Conservation (phyloP, 92 coral and sea anemone species). For the Ricordea florida region DNA sequence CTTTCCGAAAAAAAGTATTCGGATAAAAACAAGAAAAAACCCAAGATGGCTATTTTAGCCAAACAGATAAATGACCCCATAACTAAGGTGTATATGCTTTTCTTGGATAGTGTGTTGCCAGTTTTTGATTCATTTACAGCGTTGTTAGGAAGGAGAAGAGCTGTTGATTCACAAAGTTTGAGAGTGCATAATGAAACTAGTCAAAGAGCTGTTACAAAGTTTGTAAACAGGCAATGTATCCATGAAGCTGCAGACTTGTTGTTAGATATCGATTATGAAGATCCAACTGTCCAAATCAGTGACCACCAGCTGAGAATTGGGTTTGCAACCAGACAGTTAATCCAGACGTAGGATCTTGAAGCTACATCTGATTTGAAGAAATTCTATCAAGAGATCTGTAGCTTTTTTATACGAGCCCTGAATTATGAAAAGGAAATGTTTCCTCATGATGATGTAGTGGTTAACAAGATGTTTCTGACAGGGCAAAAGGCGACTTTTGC, state of each 20-base stretch:
- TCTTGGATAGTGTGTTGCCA: slow-evolving; percentile 54
- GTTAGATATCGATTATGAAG: slow-evolving; percentile 29
- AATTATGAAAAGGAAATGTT: slow-evolving; percentile 34
- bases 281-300: slow-evolving; percentile 43
- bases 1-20: slow-evolving; percentile 34
- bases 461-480: slow-evolving; percentile 37
- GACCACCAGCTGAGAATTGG: slow-evolving; percentile 45
- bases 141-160: slow-evolving; percentile 53
- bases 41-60: slow-evolving; percentile 24
- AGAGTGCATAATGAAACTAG: slow-evolving; percentile 39
- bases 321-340: slow-evolving; percentile 46
- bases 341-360: slow-evolving; percentile 24
- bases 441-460: slow-evolving; percentile 50
- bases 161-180: slow-evolving; percentile 57
- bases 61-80: slow-evolving; percentile 48
- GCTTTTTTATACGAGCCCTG: slow-evolving; percentile 36
- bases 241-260: slow-evolving; percentile 36
- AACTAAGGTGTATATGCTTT: slow-evolving; percentile 56
- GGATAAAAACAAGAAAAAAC: slow-evolving; percentile 46
- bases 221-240: slow-evolving; percentile 35
- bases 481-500: slow-evolving; percentile 11
- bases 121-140: slow-evolving; percentile 45
- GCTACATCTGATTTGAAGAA: slow-evolving; percentile 22
- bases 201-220: slow-evolving; percentile 37
- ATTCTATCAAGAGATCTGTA: slow-evolving; percentile 52